phyloP scores from a whole-genome alignment of 2,113 vertebrate genomes.

The Dunckerocampus dactyliophorus region DNA sequence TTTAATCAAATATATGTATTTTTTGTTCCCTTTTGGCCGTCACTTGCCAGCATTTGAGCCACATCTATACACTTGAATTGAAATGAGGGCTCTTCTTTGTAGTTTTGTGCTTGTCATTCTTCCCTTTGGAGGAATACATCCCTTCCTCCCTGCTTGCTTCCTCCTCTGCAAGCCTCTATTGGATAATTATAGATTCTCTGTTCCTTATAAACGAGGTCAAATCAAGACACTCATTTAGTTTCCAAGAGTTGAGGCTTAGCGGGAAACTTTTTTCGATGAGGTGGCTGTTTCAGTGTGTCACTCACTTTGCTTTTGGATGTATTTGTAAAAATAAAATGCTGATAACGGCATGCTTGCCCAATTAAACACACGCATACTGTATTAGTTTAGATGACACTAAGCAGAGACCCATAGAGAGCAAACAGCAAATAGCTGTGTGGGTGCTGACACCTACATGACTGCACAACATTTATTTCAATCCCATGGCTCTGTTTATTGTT shows the following conservation, averaged over 20 bases:
- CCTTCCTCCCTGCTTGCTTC: conserved; percentile 39
- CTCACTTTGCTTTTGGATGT: background rate
- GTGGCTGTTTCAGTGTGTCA: conserved; percentile 31
- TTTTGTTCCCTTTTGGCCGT: background rate
- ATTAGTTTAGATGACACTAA: conserved; percentile 35
- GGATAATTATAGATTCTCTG: conserved; percentile 67
- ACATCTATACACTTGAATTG: conserved; percentile 25
- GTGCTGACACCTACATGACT: conserved; percentile 38
- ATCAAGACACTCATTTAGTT: conserved; percentile 57
- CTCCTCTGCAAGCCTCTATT: conserved; percentile 41
- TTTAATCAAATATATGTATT: too few relatives aligned
- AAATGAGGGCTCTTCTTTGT: conserved; percentile 53
- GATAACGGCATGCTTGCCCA: background rate
- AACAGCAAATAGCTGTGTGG: conserved; percentile 47
- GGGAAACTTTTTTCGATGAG: conserved; percentile 51
- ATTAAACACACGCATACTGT: background rate
- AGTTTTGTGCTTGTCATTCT: conserved; percentile 54
- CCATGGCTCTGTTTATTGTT: conserved; percentile 33
- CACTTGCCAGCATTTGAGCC: background rate
- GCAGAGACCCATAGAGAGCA: conserved; percentile 27
- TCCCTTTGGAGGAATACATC: conserved; percentile 56
- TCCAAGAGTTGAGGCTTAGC: conserved; percentile 23
- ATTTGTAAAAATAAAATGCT: conserved; percentile 1
- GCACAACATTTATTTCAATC: conserved; percentile 60
- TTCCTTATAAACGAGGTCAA: conserved; percentile 67